Conservation (phyloP, 2,797 vertebrate genomes). For the Hippoglossus hippoglossus region DNA sequence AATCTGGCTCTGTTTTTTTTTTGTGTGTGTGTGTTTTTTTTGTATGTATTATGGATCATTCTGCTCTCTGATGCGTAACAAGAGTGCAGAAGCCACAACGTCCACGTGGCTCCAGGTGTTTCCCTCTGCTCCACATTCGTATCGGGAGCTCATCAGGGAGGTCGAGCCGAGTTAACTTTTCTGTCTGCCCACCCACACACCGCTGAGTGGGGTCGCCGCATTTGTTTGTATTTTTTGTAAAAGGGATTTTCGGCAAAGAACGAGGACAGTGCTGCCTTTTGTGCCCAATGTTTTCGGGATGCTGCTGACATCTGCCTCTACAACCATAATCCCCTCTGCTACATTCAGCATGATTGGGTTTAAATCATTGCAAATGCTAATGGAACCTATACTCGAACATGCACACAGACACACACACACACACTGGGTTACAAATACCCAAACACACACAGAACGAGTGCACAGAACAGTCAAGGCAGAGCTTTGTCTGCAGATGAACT, state of each 20-base stretch:
- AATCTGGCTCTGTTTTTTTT: slow-evolving; percentile 48
- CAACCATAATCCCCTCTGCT: slow-evolving; percentile 62
- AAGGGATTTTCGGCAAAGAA: slow-evolving; percentile 56
- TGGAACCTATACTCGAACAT: slow-evolving; percentile 25
- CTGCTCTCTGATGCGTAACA: slow-evolving; percentile 59
- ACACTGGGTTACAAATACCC: slow-evolving; percentile 19
- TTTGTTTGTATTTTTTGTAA: slow-evolving; percentile 25
- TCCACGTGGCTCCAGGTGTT: slow-evolving; percentile 56
- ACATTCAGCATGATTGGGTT: slow-evolving; percentile 70
- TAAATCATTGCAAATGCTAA: slow-evolving; percentile 66
- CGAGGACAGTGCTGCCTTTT: slow-evolving; percentile 56
- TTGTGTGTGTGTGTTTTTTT: neutral
- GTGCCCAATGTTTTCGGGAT: slow-evolving; percentile 57
- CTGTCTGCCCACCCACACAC: slow-evolving; percentile 23
- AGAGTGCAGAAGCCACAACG: slow-evolving; percentile 52
- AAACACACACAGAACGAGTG: slow-evolving; percentile 5
- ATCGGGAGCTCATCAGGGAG: slow-evolving; percentile 63
- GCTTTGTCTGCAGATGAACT: slow-evolving; percentile 61
- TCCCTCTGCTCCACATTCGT: slow-evolving; percentile 49
- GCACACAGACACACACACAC: slow-evolving; percentile 20
- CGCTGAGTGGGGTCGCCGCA: slow-evolving; percentile 1
- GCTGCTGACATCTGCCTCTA: slow-evolving; percentile 68
- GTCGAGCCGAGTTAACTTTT: slow-evolving; percentile 37
- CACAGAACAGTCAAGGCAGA: slow-evolving; percentile 15
- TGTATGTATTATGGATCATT: slow-evolving; percentile 45